Evolutionary conservation across 1,140 invertebrate genomes (phyloP), one percentile per base, ranked within the genome.

Genomic region (Proales similis): DNA sequence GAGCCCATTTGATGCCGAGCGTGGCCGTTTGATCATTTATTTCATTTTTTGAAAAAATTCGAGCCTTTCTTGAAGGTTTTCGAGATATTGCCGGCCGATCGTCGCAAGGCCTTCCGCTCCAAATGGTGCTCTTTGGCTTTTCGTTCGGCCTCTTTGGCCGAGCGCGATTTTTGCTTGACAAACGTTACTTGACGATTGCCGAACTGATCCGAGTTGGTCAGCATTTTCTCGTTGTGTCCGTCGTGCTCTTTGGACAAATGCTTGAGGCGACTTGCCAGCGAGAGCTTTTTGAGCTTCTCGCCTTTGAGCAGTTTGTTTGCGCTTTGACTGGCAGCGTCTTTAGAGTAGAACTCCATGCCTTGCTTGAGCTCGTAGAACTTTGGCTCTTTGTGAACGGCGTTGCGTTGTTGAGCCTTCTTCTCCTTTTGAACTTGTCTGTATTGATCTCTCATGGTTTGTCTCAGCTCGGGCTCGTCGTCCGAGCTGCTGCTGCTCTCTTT

Each of bases 381-480:
- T 1, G 81, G 76, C 11, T 68, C 65, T 20, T 64, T 57, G 11
- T 26, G 20, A 11, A 20, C 14, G 17, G 33, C 33, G 33, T 45
- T 63, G 70, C 68, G 65, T 72, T 69, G 19, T 70, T 70, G 67
- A 79, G 72, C 62, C 75, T 74, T 62, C 67, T 61, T 66, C 67
- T 72, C 53, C 74, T 70, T 64, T 77, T 80, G 61, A 7, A 83
- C 68, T 63, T 79, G 66, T 46, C 71, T 73, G 68, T 85, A 84
- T 66, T 87, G 82, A 68, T 84, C 83, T 68, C 86, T 85, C 26
- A 88, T 79, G 78, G 90, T 86, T 68, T 84, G 83, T 0, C 81
- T 79, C 83, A 84, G 88, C 20, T 80, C 77, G 66, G 81, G 81
- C 27, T 88, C 85, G 74, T 89, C 86, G 67, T 88, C 86, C 0